phyloP scores from a whole-genome alignment of 2,113 vertebrate species.

The Lepidothrix coronata region DNA sequence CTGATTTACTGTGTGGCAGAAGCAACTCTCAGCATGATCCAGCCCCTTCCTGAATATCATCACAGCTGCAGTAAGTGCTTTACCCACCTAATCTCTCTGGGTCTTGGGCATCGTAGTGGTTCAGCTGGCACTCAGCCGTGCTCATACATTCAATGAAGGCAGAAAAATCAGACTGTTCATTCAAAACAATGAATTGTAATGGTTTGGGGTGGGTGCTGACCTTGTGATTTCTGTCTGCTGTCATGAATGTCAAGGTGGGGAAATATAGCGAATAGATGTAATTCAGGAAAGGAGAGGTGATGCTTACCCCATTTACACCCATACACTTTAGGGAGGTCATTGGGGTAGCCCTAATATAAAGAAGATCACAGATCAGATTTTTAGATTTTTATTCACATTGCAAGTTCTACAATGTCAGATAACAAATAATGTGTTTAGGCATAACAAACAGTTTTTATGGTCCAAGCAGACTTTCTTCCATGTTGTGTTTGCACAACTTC shows the following conservation, averaged over 20 bases:
- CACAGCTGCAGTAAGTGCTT: background rate
- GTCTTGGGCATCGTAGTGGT: background rate
- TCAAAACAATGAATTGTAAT: background rate
- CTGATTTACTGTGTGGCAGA: background rate
- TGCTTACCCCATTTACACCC: background rate
- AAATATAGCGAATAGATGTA: background rate
- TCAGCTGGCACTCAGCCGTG: conserved; percentile 14
- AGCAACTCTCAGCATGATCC: background rate
- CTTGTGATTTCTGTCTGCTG: background rate
- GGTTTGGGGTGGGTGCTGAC: background rate
- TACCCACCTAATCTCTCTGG: background rate
- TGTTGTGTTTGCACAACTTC: background rate
- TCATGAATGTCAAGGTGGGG: background rate
- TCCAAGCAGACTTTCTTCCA: background rate
- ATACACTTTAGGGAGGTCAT: background rate
- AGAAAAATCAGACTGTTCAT: background rate
- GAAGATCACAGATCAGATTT: background rate
- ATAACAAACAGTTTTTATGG: background rate
- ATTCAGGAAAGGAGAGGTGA: background rate
- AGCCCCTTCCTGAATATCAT: background rate
- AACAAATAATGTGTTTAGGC: background rate
- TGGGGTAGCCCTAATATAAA: background rate
- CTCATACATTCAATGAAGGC: background rate
- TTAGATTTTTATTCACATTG: background rate
- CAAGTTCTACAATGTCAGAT: background rate